Evolutionary conservation across 2,888 invertebrate species (phyloP).

Genomic region (Erebia epiphron): DNA sequence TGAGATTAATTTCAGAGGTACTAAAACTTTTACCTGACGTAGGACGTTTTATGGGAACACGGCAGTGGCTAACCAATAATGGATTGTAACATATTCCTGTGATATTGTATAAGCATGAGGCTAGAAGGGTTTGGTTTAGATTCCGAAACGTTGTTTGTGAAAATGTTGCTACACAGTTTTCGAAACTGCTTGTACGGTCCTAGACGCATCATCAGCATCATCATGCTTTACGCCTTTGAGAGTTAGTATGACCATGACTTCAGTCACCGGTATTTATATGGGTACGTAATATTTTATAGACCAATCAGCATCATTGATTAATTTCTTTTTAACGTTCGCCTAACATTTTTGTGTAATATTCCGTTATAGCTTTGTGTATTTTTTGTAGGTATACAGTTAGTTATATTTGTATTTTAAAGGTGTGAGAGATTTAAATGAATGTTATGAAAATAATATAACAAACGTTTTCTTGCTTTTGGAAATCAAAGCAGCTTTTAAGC

Average conservation of each 20-base stretch:
- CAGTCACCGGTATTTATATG: conserved; percentile 27
- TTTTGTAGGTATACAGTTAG: conserved; percentile 15
- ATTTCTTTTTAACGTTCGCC: conserved; percentile 11
- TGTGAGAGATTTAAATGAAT: neutral
- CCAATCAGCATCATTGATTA: conserved; percentile 11
- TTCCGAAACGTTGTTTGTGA: conserved; percentile 29
- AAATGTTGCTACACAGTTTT: conserved; percentile 36
- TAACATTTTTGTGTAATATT: conserved; percentile 19
- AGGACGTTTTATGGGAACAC: conserved; percentile 23
- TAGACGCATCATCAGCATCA: conserved; percentile 35
- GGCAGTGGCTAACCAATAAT: conserved; percentile 35
- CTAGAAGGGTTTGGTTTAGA: conserved; percentile 37
- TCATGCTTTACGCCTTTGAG: conserved; percentile 32
- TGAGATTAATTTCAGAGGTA: conserved; percentile 32
- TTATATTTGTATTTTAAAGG: conserved; percentile 4
- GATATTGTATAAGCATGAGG: conserved; percentile 36
- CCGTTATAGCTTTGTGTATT: conserved; percentile 11
- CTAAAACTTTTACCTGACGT: conserved; percentile 16
- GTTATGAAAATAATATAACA: neutral
- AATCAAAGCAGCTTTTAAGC: neutral
- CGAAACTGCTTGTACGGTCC: conserved; percentile 34
- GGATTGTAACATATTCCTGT: conserved; percentile 27
- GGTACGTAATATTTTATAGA: conserved; percentile 33
- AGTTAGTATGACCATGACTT: conserved; percentile 25
- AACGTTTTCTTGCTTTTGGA: neutral